These are phyloP conservation scores for Arenaria interpres DNA, from an alignment of 2,113 vertebrate genomes.

Conservation along the genomic window DNA sequence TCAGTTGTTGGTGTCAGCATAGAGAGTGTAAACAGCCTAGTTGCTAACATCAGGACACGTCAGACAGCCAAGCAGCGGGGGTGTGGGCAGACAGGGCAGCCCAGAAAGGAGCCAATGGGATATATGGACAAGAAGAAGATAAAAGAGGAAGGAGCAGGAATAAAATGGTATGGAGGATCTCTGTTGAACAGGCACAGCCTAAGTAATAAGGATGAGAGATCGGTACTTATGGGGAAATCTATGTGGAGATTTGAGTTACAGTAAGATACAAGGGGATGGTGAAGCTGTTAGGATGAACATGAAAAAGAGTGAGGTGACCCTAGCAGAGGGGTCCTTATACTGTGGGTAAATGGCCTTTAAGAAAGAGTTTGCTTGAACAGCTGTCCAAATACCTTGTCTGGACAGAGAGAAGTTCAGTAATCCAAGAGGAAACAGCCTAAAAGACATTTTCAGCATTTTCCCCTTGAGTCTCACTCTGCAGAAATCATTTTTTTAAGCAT, in stretches of 20 bases:
- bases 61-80: background rate
- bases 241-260: background rate
- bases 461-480: background rate
- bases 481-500: background rate
- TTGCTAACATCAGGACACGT: background rate
- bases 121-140: background rate
- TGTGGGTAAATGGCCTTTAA: background rate
- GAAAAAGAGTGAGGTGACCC: background rate
- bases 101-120: background rate
- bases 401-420: background rate
- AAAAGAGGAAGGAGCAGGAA: background rate
- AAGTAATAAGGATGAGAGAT: background rate
- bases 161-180: background rate
- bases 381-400: background rate
- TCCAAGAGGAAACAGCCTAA: background rate
- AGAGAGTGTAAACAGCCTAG: background rate
- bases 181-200: background rate
- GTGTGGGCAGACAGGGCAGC: background rate
- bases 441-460: background rate
- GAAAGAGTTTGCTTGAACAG: background rate
- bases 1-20: background rate
- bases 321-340: background rate
- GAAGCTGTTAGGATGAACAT: background rate
- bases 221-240: background rate
- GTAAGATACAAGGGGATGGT: background rate